These are phyloP conservation scores for Pachliopta kotzebuea DNA, from an alignment of 2,888 invertebrate genomes.

Conservation along the genomic window DNA sequence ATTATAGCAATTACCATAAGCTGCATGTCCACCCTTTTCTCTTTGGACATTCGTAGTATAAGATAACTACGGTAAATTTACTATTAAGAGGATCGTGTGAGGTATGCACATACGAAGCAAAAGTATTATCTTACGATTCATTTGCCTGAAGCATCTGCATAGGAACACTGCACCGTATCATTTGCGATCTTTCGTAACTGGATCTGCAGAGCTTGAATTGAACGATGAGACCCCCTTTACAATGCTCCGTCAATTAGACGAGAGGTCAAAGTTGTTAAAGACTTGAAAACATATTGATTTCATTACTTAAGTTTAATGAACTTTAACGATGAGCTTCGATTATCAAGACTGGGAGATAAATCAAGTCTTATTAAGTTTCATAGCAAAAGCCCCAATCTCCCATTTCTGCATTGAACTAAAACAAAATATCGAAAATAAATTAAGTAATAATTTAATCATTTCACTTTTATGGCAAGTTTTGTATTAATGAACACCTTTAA, in stretches of 20 bases:
- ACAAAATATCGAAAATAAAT: too few species aligned
- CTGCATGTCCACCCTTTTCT: too few species aligned
- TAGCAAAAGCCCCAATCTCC: background rate
- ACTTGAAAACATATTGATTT: conserved; percentile 15
- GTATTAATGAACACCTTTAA: too few species aligned
- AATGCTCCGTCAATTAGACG: conserved; percentile 36
- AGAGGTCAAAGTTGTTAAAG: conserved; percentile 22
- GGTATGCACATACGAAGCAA: background rate
- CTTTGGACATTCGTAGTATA: too few species aligned
- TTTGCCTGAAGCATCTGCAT: conserved; percentile 34
- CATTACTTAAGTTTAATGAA: conserved; percentile 13
- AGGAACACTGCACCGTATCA: conserved; percentile 27
- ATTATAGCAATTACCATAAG: too few species aligned
- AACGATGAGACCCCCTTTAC: conserved; percentile 34
- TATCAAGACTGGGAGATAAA: background rate
- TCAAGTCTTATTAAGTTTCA: background rate
- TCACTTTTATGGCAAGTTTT: too few species aligned
- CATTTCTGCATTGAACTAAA: too few species aligned
- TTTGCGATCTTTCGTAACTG: conserved; percentile 25
- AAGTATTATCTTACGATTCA: conserved; percentile 10
- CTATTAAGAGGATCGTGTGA: background rate
- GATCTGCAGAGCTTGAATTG: conserved; percentile 25
- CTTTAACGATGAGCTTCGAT: conserved; percentile 5
- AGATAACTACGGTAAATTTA: too few species aligned
- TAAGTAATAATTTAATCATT: too few species aligned